Conservation (phyloP, 1,140 invertebrate genomes). For the Goniozus legneri region DNA sequence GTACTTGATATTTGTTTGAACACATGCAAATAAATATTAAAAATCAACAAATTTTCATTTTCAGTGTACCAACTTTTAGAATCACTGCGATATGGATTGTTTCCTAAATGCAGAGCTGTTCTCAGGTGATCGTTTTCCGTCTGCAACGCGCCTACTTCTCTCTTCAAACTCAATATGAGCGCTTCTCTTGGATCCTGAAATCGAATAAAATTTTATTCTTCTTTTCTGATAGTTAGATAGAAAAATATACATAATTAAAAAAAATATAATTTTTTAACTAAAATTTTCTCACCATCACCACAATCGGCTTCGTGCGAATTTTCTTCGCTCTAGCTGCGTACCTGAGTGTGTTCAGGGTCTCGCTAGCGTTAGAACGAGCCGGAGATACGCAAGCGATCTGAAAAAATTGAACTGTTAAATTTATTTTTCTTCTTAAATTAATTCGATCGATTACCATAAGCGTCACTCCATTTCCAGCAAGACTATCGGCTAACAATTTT, state of each 20-base stretch:
- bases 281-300: conserved; percentile 76
- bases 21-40: too few relatives aligned
- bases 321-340: conserved; percentile 85
- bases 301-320: conserved; percentile 83
- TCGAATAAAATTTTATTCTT: neutral
- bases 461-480: conserved; percentile 92
- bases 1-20: too few relatives aligned
- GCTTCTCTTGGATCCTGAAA: conserved; percentile 85
- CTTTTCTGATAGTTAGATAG: too few relatives aligned
- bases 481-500: conserved; percentile 86
- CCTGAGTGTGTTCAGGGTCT: conserved; percentile 87
- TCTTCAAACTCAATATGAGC: conserved; percentile 82
- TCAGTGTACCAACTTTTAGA: conserved; percentile 38
- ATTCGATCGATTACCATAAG: conserved; percentile 68
- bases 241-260: too few relatives aligned
- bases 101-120: conserved; percentile 63
- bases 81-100: conserved; percentile 20
- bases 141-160: conserved; percentile 83
- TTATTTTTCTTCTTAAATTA: conserved; percentile 7
- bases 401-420: conserved; percentile 21
- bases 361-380: conserved; percentile 78
- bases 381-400: conserved; percentile 92
- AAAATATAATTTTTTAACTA: too few relatives aligned
- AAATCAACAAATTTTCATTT: conserved; percentile 3
- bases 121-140: conserved; percentile 89